Evolutionary conservation across 2,888 invertebrate genomes (phyloP).

Genomic region (Leuctra nigra): DNA sequence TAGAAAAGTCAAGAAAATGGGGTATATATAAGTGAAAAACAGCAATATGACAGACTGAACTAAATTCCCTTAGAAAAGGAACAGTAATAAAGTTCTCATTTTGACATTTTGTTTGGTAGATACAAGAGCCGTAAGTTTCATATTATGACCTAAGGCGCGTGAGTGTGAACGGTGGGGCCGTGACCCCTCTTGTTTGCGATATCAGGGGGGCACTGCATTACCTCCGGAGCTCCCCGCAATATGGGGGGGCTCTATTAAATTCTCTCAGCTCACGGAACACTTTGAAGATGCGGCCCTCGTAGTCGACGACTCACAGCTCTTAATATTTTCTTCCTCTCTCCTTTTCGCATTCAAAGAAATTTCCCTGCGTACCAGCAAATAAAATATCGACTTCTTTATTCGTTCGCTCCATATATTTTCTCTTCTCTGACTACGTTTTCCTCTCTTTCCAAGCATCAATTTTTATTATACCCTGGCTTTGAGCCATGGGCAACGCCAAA

Average conservation of each 20-base stretch:
- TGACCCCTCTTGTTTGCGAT: constrained; percentile 5
- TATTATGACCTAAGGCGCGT: constrained; percentile 4
- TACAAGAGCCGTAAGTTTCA: constrained; percentile 1
- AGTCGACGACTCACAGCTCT: neutral
- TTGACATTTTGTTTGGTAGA: constrained; percentile 1
- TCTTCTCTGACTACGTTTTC: neutral
- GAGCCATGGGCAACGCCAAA: no score
- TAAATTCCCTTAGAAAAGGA: neutral
- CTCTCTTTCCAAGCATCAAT: neutral
- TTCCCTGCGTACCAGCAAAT: constrained; percentile 7
- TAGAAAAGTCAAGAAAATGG: neutral
- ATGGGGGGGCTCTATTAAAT: constrained; percentile 30
- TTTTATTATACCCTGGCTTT: constrained; percentile 2
- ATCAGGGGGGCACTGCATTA: neutral
- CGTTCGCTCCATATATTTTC: constrained; percentile 5
- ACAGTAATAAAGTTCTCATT: no score
- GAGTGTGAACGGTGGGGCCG: neutral
- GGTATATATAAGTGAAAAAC: neutral
- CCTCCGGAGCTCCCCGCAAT: constrained; percentile 3
- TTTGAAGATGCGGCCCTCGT: constrained; percentile 1
- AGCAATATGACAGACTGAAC: neutral
- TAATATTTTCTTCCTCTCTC: neutral
- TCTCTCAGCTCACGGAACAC: constrained; percentile 30
- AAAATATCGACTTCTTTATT: constrained; percentile 11
- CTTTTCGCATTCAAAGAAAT: constrained; percentile 1